These are phyloP conservation scores for Octodonta nipae DNA, from an alignment of 2,888 invertebrate species.

Conservation along the genomic window DNA sequence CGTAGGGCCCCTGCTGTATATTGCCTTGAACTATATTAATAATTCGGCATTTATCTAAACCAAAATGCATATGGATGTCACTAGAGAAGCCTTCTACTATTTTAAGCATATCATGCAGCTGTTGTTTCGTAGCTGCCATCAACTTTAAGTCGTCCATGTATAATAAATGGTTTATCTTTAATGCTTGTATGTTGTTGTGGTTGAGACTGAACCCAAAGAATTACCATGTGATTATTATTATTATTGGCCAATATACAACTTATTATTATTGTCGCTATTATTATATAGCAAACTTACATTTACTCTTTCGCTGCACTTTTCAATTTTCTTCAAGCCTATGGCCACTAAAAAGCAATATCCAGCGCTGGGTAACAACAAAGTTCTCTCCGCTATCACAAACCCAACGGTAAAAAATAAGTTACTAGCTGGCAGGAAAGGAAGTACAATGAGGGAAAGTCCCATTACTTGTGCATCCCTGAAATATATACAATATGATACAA, in stretches of 20 bases:
- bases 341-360: slow-evolving; percentile 63
- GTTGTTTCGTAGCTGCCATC: too few relatives aligned
- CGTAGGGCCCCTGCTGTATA: too few relatives aligned
- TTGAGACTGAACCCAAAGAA: too few relatives aligned
- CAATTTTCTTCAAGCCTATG: slow-evolving; percentile 44
- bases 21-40: too few relatives aligned
- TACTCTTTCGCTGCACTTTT: slow-evolving; percentile 17
- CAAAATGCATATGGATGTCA: too few relatives aligned
- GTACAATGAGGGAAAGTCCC: slow-evolving; percentile 45
- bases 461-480: slow-evolving; percentile 35
- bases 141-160: too few relatives aligned
- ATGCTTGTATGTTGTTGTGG: too few relatives aligned
- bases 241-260: not conserved
- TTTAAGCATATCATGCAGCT: too few relatives aligned
- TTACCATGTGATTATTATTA: too few relatives aligned
- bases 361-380: slow-evolving; percentile 67
- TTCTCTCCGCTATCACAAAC: slow-evolving; percentile 80
- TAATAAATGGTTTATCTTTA: too few relatives aligned
- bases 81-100: too few relatives aligned
- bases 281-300: slow-evolving; percentile 17
- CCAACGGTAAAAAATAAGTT: slow-evolving; percentile 78
- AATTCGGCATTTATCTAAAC: too few relatives aligned
- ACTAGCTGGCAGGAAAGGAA: slow-evolving; percentile 74
- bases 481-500: slow-evolving; percentile 7
- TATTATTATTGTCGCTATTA: not conserved